Evolutionary conservation across 2,888 invertebrate species (phyloP).

Genomic region (Frankliniella intonsa): DNA sequence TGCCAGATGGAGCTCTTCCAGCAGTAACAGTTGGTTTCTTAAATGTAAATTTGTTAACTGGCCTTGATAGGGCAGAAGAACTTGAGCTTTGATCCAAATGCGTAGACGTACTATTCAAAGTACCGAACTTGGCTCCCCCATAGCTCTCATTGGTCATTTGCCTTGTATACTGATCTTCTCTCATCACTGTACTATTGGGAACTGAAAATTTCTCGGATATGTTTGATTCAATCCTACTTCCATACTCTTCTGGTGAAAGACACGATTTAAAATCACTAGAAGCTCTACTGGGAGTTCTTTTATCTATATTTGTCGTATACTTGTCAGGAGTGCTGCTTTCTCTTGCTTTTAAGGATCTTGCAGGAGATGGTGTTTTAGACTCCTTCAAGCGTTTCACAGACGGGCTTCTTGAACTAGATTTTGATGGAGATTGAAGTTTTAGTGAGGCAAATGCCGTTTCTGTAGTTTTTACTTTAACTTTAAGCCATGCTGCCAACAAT

Average conservation of each 20-base stretch:
- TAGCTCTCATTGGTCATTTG: background rate
- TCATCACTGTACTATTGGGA: background rate
- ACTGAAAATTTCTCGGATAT: background rate
- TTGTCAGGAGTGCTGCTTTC: background rate
- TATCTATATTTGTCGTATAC: background rate
- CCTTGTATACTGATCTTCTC: background rate
- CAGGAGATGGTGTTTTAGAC: constrained; percentile 10
- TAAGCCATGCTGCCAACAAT: constrained; percentile 42
- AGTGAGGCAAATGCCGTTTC: constrained; percentile 45
- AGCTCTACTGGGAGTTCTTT: background rate
- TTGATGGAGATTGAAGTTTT: constrained; percentile 34
- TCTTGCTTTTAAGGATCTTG: background rate
- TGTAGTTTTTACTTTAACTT: constrained; percentile 55
- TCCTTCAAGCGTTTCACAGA: background rate
- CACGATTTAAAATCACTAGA: background rate
- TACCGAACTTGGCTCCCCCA: background rate
- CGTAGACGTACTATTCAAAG: background rate
- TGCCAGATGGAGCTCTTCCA: background rate
- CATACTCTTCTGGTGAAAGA: background rate
- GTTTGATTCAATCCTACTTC: background rate
- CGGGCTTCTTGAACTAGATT: background rate
- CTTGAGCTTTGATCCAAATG: background rate
- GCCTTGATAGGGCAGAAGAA: background rate
- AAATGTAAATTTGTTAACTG: background rate
- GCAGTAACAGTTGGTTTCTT: background rate